Evolutionary conservation across 2,888 invertebrate genomes (phyloP).

Genomic region (Piscicola geometra): DNA sequence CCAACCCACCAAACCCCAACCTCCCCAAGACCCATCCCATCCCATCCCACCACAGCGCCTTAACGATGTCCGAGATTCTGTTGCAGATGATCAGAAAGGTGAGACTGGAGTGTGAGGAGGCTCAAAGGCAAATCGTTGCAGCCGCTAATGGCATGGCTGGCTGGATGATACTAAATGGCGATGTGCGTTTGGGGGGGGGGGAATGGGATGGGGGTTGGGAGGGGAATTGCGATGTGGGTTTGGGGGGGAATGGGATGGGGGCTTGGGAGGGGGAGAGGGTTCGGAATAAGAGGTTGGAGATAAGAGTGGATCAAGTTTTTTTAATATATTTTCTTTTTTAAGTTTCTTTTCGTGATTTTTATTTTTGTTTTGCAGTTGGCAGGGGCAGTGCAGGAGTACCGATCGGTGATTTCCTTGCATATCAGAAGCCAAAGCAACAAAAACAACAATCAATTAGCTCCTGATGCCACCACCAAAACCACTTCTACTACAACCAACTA

Average conservation of each 20-base stretch:
- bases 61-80: constrained; percentile 63
- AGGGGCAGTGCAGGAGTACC: constrained; percentile 64
- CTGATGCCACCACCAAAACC: too few relatives aligned
- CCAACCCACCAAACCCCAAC: neutral
- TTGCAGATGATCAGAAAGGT: constrained; percentile 65
- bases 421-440: constrained; percentile 48
- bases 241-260: too few relatives aligned
- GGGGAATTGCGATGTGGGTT: neutral
- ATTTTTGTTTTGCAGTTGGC: constrained; percentile 49
- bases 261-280: neutral
- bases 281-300: neutral
- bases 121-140: constrained; percentile 63
- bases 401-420: constrained; percentile 61
- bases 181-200: constrained; percentile 48
- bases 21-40: too few relatives aligned
- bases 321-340: neutral
- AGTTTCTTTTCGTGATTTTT: neutral
- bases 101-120: constrained; percentile 63
- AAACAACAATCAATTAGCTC: constrained; percentile 64
- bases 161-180: constrained; percentile 61
- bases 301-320: neutral
- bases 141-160: constrained; percentile 69
- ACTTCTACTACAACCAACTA: too few relatives aligned
- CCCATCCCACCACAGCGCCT: constrained; percentile 45
- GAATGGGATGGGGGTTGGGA: neutral